phyloP scores from a whole-genome alignment of 2,888 invertebrate species.

The Colletes collaris region DNA sequence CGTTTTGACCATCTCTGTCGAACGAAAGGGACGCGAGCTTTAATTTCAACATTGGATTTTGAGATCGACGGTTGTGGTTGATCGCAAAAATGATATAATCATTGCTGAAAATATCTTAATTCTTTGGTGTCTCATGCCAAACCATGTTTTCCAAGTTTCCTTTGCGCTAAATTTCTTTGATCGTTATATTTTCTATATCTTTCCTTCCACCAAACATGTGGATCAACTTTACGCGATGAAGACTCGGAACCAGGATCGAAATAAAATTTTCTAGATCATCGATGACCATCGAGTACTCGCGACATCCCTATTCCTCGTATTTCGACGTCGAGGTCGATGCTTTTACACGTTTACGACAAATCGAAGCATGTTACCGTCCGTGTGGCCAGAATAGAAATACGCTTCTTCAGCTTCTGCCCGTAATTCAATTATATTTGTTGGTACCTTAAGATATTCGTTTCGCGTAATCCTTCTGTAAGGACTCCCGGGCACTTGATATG shows the following conservation, averaged over 20 bases:
- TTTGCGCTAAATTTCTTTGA: too few species aligned
- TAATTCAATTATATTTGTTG: slow-evolving; percentile 50
- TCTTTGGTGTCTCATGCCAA: too few species aligned
- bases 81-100: too few species aligned
- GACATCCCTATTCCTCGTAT: not conserved
- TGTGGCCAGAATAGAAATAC: slow-evolving; percentile 40
- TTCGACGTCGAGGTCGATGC: slow-evolving; percentile 22
- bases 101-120: not conserved
- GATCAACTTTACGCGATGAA: too few species aligned
- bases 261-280: not conserved
- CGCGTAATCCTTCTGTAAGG: slow-evolving; percentile 56
- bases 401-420: slow-evolving; percentile 7
- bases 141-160: too few species aligned
- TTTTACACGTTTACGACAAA: slow-evolving; percentile 48
- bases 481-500: slow-evolving; percentile 44
- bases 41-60: not conserved
- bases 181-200: too few species aligned
- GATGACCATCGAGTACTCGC: not conserved
- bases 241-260: too few species aligned
- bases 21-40: not conserved
- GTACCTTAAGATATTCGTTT: slow-evolving; percentile 50
- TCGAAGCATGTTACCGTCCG: slow-evolving; percentile 40
- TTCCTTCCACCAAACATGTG: too few species aligned
- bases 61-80: too few species aligned
- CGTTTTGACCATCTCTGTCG: too few species aligned